Evolutionary conservation across 2,113 vertebrate genomes (phyloP).

Genomic region (Bungarus multicinctus): DNA sequence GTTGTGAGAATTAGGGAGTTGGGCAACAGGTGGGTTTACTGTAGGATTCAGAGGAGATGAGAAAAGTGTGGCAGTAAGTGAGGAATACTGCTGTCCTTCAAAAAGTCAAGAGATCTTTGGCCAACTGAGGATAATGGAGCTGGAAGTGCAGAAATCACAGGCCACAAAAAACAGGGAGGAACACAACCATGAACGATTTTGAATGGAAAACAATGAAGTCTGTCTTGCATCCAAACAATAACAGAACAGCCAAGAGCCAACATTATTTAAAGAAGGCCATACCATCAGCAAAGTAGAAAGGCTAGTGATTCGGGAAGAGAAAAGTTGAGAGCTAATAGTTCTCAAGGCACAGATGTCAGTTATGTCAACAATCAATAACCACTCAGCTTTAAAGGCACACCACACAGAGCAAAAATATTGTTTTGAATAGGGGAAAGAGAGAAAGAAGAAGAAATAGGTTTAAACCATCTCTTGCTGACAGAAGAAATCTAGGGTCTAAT

Average conservation of each 20-base stretch:
- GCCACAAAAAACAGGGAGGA: background rate
- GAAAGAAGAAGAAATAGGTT: background rate
- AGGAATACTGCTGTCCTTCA: background rate
- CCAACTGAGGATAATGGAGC: background rate
- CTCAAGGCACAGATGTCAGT: background rate
- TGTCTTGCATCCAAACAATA: background rate
- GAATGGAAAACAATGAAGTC: background rate
- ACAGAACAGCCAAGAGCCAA: background rate
- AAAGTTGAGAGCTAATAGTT: background rate
- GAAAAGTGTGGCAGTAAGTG: background rate
- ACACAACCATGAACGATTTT: background rate
- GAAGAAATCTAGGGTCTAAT: background rate
- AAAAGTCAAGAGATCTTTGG: background rate
- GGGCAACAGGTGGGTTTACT: background rate
- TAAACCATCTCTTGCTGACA: background rate
- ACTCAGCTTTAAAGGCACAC: background rate
- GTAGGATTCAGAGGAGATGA: background rate
- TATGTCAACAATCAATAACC: background rate
- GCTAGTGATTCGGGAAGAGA: background rate
- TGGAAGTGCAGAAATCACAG: background rate
- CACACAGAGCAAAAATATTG: background rate
- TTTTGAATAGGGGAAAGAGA: background rate
- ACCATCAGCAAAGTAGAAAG: background rate
- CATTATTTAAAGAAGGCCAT: background rate
- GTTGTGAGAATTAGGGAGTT: background rate